Conservation (phyloP, 1,140 invertebrate species). For the Riptortus pedestris region DNA sequence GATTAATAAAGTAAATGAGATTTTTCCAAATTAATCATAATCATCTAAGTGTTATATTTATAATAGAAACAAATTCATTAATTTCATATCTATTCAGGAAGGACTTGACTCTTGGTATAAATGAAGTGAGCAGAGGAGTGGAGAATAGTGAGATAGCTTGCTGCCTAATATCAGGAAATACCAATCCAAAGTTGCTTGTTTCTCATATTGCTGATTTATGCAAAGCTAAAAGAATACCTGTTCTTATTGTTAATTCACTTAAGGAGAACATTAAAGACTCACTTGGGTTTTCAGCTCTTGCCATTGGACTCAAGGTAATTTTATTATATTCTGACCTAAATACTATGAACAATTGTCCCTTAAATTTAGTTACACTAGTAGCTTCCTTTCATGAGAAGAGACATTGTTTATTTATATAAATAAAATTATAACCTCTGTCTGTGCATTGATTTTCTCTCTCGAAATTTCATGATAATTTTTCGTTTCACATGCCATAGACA, state of each 20-base stretch:
- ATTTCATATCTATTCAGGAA: conserved; percentile 4
- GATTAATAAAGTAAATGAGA: no score
- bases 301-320: conserved; percentile 21
- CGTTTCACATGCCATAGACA: no score
- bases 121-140: background rate
- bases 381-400: no score
- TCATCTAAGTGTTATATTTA: no score
- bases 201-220: background rate
- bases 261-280: background rate
- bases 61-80: no score
- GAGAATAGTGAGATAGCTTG: conserved; percentile 14
- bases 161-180: conserved; percentile 1
- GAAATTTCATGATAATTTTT: no score
- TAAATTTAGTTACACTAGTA: background rate
- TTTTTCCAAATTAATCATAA: no score
- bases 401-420: background rate
- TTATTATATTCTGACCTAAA: background rate
- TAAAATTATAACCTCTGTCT: no score
- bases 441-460: no score
- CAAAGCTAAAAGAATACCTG: background rate
- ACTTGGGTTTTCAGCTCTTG: conserved; percentile 15
- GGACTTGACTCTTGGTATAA: background rate
- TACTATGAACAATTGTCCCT: background rate
- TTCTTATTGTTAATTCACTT: conserved; percentile 11
- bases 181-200: conserved; percentile 11